Evolutionary conservation across 2,113 vertebrate species (phyloP).

Genomic region (Python bivittatus): DNA sequence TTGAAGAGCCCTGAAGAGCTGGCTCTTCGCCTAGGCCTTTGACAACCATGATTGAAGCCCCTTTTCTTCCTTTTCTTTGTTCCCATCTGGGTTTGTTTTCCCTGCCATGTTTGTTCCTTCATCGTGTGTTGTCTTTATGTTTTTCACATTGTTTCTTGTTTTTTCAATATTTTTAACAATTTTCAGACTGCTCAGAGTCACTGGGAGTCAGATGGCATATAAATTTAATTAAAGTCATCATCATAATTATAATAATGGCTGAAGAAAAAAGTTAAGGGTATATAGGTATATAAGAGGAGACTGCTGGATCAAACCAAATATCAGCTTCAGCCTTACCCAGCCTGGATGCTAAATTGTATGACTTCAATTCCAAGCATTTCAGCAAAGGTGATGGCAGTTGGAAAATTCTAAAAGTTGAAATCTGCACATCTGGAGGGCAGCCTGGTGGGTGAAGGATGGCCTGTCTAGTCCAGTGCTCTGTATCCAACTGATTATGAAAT

Average conservation of each 20-base stretch:
- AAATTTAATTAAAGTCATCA: no score
- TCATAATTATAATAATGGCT: no score
- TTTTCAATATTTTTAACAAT: background rate
- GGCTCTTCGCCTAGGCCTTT: background rate
- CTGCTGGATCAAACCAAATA: no score
- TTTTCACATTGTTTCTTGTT: background rate
- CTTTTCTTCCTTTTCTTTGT: background rate
- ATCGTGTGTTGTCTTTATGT: background rate
- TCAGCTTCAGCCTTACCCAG: no score
- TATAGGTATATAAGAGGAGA: no score
- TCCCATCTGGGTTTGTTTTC: background rate
- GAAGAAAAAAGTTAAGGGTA: no score
- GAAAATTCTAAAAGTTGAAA: background rate
- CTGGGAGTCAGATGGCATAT: background rate
- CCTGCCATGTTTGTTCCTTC: background rate
- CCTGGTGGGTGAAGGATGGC: background rate
- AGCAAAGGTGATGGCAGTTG: background rate
- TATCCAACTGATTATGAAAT: background rate
- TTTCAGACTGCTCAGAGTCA: background rate
- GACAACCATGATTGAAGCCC: background rate
- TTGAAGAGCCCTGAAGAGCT: background rate
- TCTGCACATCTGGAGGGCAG: background rate
- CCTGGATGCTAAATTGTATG: no score
- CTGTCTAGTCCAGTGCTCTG: background rate
- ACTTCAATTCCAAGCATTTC: background rate